Evolutionary conservation across 1,140 invertebrate genomes (phyloP), one percentile per base, ranked within the genome.

Genomic region (Telenomus remus): DNA sequence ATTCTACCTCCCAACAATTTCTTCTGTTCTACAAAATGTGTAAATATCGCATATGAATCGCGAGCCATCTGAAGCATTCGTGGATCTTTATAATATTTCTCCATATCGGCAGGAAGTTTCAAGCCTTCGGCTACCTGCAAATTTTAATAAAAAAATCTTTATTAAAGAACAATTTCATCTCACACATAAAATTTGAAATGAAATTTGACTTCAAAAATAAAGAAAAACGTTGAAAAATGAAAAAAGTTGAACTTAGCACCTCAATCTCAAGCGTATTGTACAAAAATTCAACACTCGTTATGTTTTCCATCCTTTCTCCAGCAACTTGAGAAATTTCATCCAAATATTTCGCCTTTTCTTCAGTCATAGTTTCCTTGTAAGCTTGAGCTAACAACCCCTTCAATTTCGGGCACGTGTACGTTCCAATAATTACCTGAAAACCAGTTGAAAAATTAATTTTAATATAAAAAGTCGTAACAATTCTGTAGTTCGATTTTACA

Each of bases 251-350:
- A 44, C 1, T 44, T 80, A 6, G 19, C 6, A 90, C 90, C 85
- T 95, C 91, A 16, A 94, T 92, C 82, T 92, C 90, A 1, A 96
- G 83, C 0, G 91, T 93, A 73, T 92, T 93, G 68, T 93, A 95
- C 4, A 95, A 84, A 55, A 90, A 91, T 79, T 95, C 94, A 11
- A 95, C 90, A 46, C 91, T 90, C 10, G 92, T 84, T 1, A 94
- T 89, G 68, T 87, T 92, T 5, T 88, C 86, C 16, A 95, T 90
- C 68, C 89, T 90, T 82, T 92, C 81, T 46, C 94, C 94, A 0
- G 93, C n/a, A 12, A 74, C 27, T 39, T 39, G 13, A 0, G 61
- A 27, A 10, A 74, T 12, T 0, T 59, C 13, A 0, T 43, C 4
- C 4, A 72, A 54, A 48, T 64, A 72, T 2, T 59, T 35, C 3